Conservation (phyloP, 2,797 vertebrate genomes). For the Pelobates cultripes region DNA sequence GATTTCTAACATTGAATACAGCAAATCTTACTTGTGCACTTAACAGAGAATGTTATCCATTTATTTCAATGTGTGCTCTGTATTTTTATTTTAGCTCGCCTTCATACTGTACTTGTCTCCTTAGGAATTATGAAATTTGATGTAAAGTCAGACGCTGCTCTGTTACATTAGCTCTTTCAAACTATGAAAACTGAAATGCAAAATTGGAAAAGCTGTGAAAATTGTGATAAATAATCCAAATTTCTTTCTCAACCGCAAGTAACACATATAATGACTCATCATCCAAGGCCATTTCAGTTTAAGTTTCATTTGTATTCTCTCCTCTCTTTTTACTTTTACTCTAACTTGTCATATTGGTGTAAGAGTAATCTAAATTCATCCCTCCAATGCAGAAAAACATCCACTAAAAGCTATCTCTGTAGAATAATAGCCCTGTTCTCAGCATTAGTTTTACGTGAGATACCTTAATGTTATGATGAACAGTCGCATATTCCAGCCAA, state of each 20-base stretch:
- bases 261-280: background rate
- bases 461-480: background rate
- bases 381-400: background rate
- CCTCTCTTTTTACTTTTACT: background rate
- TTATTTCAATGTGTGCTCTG: too few species aligned
- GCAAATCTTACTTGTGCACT: too few species aligned
- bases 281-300: background rate
- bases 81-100: too few species aligned
- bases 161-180: background rate
- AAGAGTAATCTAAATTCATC: background rate
- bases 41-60: too few species aligned
- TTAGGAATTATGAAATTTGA: background rate
- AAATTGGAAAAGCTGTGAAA: background rate
- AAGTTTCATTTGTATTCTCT: constrained; percentile 3
- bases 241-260: background rate
- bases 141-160: background rate
- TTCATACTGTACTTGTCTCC: too few species aligned
- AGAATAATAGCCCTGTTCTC: background rate
- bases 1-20: too few species aligned
- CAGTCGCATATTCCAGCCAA: background rate
- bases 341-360: background rate
- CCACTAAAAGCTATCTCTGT: background rate
- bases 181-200: background rate
- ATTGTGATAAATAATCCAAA: background rate
- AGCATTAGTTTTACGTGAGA: background rate